Base-by-base conservation (phyloP, 2,888 invertebrate species). In the Dynastes tityus region DNA sequence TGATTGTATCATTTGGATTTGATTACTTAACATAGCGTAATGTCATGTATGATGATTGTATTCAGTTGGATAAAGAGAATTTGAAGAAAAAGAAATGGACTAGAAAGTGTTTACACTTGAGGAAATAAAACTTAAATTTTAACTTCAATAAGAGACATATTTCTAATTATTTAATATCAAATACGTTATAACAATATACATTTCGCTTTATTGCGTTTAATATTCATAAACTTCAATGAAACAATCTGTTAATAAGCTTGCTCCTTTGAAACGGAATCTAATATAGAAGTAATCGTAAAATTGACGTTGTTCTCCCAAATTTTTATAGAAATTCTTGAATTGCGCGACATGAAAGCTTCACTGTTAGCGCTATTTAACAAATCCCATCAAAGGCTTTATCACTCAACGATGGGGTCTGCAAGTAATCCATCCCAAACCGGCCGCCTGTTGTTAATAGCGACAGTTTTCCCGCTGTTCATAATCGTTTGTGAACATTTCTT, bases 351-450 rank as follows among this genome's bases (percentile, higher is more conserved):
- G 64, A 37, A 64, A 64, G 64, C 64, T 11, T 8, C 45, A 37
- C 64, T 13, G 29, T 64, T 64, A 37, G 3, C 37, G n/a, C 37
- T 64, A 37, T 29, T 64, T 64, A 64, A n/a, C 32, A 37, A 37
- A 64, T 64, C 37, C 64, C 64, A 64, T 64, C 64, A 64, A 64
- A 64, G 64, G 37, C 64, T 64, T n/a, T 32, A 64, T 32, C 64
- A 13, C 32, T 37, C 64, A 13, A 0, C 32, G 64, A 64, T 9
- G 45, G 11, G 45, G 37, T 13, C 64, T 6, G 64, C 11, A 13
- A 64, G n/a, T 37, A 1, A n/a, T 13, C 37, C 64, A 64, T 6
- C 29, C 13, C 63, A 29, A 64, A 2, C 11, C 11, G 37, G 0
- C 32, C 37, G n/a, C 32, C 32, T 13, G 64, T 29, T n/a, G 64